A percentile compares a stretch with the other conserved stretches of the same genome.
These are phyloP conservation scores for Alloplasta piceator DNA, from an alignment of 2,888 invertebrate genomes.

Conservation along the genomic window DNA sequence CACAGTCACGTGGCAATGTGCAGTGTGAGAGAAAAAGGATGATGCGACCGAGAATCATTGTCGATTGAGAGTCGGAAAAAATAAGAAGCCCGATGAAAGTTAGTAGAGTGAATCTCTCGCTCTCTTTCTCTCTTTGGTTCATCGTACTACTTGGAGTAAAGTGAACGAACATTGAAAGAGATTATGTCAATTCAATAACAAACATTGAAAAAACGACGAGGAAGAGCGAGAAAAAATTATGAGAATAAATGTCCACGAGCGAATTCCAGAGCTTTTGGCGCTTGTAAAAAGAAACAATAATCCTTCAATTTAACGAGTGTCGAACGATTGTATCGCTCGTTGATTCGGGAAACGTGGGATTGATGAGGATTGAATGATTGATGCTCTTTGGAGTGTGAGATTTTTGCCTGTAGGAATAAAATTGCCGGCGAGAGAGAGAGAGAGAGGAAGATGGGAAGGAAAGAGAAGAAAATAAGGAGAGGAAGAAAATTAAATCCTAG, in stretches of 20 bases:
- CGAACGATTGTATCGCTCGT: conserved; percentile 22
- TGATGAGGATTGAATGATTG: conserved; percentile 37
- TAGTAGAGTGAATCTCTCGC: conserved; percentile 48
- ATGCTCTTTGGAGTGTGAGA: conserved; percentile 56
- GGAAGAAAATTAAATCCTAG: conserved; percentile 20
- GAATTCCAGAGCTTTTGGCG: too few species aligned
- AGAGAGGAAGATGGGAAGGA: background rate
- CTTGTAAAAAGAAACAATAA: too few species aligned
- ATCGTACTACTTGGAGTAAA: conserved; percentile 14
- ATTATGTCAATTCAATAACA: too few species aligned
- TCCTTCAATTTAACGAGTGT: conserved; percentile 29
- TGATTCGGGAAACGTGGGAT: conserved; percentile 19
- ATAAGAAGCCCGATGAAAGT: conserved; percentile 47
- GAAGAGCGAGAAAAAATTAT: too few species aligned
- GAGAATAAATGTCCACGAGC: too few species aligned
- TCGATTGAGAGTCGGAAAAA: conserved; percentile 24
- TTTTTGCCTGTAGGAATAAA: conserved; percentile 27
- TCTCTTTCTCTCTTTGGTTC: conserved; percentile 15
- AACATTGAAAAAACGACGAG: too few species aligned
- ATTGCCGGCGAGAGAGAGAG: background rate
- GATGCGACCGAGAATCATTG: conserved; percentile 22
- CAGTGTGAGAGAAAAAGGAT: background rate
- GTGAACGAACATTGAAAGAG: conserved; percentile 12
- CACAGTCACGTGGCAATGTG: background rate
- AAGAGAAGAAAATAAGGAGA: background rate